Percentiles rank a stretch among this genome's conserved stretches.
Evolutionary conservation across 2,797 vertebrate species (phyloP).

Genomic region (Oreonectes daqikongensis): DNA sequence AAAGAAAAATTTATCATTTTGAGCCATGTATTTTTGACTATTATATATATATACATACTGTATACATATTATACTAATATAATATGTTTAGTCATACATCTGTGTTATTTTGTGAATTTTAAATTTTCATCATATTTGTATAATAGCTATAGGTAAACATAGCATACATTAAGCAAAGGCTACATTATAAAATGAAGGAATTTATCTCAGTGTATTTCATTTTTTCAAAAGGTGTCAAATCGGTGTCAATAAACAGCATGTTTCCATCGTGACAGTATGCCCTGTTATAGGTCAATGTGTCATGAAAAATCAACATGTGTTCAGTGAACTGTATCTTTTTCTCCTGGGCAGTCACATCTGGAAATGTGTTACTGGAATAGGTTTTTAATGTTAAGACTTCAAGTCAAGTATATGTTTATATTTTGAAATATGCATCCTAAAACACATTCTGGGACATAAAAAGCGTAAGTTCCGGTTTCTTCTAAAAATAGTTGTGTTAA

Average conservation of each 20-base stretch:
- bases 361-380: not conserved
- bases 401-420: not conserved
- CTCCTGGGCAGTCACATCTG: not conserved
- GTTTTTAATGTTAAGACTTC: not conserved
- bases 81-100: no score
- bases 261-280: not conserved
- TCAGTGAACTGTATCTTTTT: not conserved
- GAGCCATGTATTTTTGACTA: no score
- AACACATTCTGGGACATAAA: not conserved
- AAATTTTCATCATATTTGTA: no score
- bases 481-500: no score
- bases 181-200: not conserved
- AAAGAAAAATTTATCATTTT: no score
- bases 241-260: not conserved
- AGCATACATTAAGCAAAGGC: no score
- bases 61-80: no score
- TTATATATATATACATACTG: no score
- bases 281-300: constrained; percentile 4
- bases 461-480: no score
- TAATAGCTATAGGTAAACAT: no score
- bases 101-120: no score
- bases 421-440: not conserved
- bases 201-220: not conserved
- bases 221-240: not conserved
- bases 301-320: constrained; percentile 2